Conservation (phyloP, 2,797 vertebrate genomes). For the Falco naumanni region DNA sequence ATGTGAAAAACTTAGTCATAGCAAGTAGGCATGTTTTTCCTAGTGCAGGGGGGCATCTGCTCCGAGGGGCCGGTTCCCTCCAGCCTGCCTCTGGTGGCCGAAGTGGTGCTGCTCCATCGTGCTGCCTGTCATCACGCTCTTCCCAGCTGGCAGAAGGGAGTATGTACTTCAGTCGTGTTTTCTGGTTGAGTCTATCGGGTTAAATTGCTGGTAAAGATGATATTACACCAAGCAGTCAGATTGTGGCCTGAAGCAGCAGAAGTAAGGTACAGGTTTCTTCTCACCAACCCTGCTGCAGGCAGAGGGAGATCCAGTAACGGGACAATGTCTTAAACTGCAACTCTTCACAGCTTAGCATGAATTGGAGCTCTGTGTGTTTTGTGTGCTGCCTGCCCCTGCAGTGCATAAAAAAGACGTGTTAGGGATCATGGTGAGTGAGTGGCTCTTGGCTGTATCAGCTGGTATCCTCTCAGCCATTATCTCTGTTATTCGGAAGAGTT, state of each 20-base stretch:
- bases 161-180: not conserved
- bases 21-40: not conserved
- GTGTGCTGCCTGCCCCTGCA: not conserved
- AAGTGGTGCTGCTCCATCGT: not conserved
- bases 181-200: not conserved
- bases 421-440: not conserved
- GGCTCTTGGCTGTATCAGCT: not conserved
- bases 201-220: not conserved
- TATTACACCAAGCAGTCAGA: not conserved
- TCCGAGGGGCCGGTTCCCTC: not conserved
- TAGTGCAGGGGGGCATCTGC: not conserved
- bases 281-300: not conserved
- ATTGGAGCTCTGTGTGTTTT: rapidly evolving
- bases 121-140: not conserved
- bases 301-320: rapidly evolving
- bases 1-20: not conserved
- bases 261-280: not conserved
- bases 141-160: not conserved
- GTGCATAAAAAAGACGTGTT: not conserved
- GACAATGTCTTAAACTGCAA: rapidly evolving
- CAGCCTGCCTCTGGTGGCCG: not conserved
- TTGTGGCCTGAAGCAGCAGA: not conserved
- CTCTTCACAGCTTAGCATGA: not conserved
- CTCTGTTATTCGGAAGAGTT: not conserved
- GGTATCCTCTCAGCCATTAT: not conserved